Percentiles rank a stretch among this genome's conserved stretches.
Evolutionary conservation across 2,888 invertebrate genomes (phyloP).

Genomic region (Miltochrista miniata): DNA sequence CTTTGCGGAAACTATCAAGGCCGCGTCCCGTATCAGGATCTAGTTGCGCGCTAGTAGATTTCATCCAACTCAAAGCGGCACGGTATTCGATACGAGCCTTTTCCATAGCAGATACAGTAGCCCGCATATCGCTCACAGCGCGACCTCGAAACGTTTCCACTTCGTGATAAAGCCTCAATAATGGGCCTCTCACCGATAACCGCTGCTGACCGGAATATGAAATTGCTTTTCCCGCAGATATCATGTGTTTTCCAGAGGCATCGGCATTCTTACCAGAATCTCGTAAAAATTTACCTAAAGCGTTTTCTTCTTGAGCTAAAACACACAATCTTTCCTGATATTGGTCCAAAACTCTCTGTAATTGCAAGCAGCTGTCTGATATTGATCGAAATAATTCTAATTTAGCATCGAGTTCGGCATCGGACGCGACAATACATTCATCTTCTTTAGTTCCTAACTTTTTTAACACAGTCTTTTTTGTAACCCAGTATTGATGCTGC

Average conservation of each 20-base stretch:
- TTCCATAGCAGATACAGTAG: slow-evolving; percentile 97
- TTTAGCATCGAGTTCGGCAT: slow-evolving; percentile 98
- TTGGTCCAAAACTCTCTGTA: slow-evolving; percentile 94
- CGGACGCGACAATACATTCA: slow-evolving; percentile 97
- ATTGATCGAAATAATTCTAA: slow-evolving; percentile 96
- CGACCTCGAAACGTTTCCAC: slow-evolving; percentile 98
- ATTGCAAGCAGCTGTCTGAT: slow-evolving; percentile 93
- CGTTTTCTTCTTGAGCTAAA: slow-evolving; percentile 97
- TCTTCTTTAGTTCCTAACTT: slow-evolving; percentile 99
- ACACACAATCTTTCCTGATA: slow-evolving; percentile 97
- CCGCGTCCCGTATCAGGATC: slow-evolving; percentile 99
- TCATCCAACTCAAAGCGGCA: slow-evolving; percentile 99
- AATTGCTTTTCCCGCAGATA: slow-evolving; percentile 90
- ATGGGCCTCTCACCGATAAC: slow-evolving; percentile 92
- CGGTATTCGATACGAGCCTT: slow-evolving; percentile 97
- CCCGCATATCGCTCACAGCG: slow-evolving; percentile 96
- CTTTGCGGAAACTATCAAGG: slow-evolving; percentile 97
- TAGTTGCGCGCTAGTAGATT: slow-evolving; percentile 96
- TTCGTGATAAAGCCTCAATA: slow-evolving; percentile 95
- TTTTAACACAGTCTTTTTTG: slow-evolving; percentile 96
- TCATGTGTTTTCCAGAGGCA: slow-evolving; percentile 86
- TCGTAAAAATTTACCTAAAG: slow-evolving; percentile 96
- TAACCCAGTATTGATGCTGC: slow-evolving; percentile 99
- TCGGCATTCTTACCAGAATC: slow-evolving; percentile 96
- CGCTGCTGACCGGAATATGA: slow-evolving; percentile 96